Base-by-base conservation (phyloP, 2,888 invertebrate species). In the Conomelus anceps region DNA sequence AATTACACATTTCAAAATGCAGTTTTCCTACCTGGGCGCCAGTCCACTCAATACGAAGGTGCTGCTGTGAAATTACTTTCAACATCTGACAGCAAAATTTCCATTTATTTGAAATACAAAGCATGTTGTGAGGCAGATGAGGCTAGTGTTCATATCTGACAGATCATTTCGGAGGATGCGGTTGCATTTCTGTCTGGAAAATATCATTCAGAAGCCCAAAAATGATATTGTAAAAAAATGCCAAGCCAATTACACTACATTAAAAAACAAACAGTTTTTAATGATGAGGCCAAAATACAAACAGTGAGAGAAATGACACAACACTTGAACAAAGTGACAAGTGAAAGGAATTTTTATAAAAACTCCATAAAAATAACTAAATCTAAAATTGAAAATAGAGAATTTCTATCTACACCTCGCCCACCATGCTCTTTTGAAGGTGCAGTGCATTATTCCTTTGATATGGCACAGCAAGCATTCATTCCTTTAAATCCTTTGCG, bases 401-500 rank as follows among this genome's bases (percentile, higher is more conserved):
- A 17, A 17, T 41, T 41, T 41, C 17, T 11, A 17, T 11, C 11
- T 17, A 20, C 41, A 17, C 41, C 13, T 41, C 41, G 41, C 17
- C 41, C 17, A 17, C 41, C 41, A 17, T 41, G 41, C 17, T 41
- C 41, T 17, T 41, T 41, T 41, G 41, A 41, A 41, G 41, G 41
- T 17, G 13, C 41, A 20, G 13, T 11, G n/a, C 20, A 6, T 84
- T 17, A 84, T 88, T 34, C 88, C 17, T 89, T 89, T 84, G 89
- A 89, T 84, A 88, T 89, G 88, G 89, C 88, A 17, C 88, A 88
- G 3, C 86, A 90, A 63, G 89, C 88, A 13, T 87, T 41, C 85
- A 89, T 88, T 0, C 89, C 88, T 20, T 84, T 23, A 9, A 88
- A 88, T 23, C 89, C 88, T 20, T 85, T 89, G 20, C 89, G 85